Evolutionary conservation across 2,797 vertebrate genomes (phyloP).

Genomic region (Vultur gryphus): DNA sequence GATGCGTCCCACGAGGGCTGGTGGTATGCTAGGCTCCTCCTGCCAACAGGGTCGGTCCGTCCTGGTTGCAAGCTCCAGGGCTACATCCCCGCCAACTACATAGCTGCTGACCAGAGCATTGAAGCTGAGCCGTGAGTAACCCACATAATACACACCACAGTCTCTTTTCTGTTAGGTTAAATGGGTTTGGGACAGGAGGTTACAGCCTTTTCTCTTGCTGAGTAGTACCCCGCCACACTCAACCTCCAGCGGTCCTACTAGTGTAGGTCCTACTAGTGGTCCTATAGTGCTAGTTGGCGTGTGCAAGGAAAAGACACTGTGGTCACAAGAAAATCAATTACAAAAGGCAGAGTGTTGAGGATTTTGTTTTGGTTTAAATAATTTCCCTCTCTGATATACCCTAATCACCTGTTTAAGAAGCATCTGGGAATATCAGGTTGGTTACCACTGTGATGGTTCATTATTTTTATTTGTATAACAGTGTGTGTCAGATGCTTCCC

Average conservation of each 20-base stretch:
- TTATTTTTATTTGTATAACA: neutral
- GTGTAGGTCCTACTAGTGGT: neutral
- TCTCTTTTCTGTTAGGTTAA: neutral
- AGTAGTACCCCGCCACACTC: neutral
- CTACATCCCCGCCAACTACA: conserved; percentile 92
- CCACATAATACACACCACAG: accelerated
- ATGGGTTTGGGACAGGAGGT: neutral
- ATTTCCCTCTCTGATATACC: neutral
- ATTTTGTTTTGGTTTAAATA: neutral
- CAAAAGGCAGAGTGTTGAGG: neutral
- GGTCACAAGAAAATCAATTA: neutral
- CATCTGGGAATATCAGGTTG: neutral
- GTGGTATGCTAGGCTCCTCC: conserved; percentile 84
- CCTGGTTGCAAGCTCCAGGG: conserved; percentile 68
- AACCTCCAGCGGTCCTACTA: neutral
- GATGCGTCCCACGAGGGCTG: conserved; percentile 78
- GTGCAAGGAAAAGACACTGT: accelerated
- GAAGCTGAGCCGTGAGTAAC: conserved; percentile 89
- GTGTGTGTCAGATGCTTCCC: neutral
- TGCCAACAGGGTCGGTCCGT: conserved; percentile 61
- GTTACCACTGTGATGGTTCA: neutral
- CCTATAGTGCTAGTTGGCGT: accelerated
- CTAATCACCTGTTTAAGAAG: neutral
- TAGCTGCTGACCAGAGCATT: conserved; percentile 85
- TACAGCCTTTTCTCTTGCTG: neutral